Percentiles rank a stretch among this genome's conserved stretches.
These are phyloP conservation scores for Malurus elegans DNA, from an alignment of 2,113 vertebrate species.

Conservation along the genomic window DNA sequence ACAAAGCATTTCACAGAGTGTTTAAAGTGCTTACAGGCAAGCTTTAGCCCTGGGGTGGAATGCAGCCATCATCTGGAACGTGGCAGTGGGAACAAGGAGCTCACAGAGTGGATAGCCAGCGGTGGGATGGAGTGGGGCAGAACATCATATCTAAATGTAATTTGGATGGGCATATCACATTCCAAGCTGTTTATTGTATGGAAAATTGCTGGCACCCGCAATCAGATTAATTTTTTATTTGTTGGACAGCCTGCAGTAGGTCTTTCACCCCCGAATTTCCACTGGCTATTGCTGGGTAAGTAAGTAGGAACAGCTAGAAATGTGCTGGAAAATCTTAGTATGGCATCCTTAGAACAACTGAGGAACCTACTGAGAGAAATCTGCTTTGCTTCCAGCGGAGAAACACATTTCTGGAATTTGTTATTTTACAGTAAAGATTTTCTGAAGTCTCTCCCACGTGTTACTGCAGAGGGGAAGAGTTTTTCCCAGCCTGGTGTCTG, in stretches of 20 bases:
- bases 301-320: neutral
- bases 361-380: neutral
- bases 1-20: neutral
- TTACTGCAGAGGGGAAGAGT: neutral
- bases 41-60: neutral
- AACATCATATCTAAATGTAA: fast-evolving
- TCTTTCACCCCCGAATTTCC: neutral
- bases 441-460: neutral
- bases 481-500: neutral
- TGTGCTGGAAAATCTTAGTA: neutral
- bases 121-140: neutral
- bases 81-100: neutral
- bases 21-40: neutral
- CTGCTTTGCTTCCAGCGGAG: neutral
- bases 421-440: neutral
- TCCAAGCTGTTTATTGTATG: neutral
- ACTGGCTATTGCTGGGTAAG: neutral
- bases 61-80: fast-evolving
- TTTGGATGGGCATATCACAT: neutral
- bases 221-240: neutral
- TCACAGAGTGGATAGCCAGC: neutral
- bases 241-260: neutral
- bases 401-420: neutral
- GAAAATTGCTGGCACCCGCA: neutral
- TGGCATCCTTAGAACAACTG: neutral